These are phyloP conservation scores for Edolisoma coerulescens DNA, from an alignment of 2,113 vertebrate species.

Conservation along the genomic window DNA sequence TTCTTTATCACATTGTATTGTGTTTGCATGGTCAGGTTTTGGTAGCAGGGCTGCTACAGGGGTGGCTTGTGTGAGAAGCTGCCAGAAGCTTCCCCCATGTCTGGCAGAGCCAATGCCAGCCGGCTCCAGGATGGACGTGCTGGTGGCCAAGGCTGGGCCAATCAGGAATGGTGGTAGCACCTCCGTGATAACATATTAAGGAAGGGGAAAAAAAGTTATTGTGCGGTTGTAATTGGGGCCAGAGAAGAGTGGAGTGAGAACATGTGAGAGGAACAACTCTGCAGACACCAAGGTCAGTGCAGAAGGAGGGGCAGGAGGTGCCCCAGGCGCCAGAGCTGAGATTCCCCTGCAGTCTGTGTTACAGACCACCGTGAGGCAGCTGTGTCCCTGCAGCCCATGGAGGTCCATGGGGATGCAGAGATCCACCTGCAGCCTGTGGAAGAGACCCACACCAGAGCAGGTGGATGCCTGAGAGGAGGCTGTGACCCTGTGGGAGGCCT, in stretches of 20 bases:
- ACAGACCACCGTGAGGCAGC: too few species aligned
- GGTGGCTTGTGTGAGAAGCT: not conserved
- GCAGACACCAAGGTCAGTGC: not conserved
- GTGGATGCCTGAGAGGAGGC: not conserved
- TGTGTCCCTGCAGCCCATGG: not conserved
- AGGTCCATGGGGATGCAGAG: too few species aligned
- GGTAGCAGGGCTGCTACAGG: not conserved
- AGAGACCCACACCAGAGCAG: not conserved
- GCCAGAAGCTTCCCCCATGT: not conserved
- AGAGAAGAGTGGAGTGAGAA: not conserved
- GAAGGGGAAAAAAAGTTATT: not conserved
- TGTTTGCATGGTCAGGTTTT: not conserved
- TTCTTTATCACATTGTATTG: not conserved
- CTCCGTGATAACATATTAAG: not conserved
- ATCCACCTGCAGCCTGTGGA: not conserved
- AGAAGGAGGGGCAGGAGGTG: not conserved
- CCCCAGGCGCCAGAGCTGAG: not conserved
- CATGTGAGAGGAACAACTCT: not conserved
- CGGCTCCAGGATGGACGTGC: fast-evolving
- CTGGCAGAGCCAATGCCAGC: not conserved
- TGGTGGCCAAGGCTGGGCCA: not conserved
- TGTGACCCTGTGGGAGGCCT: not conserved
- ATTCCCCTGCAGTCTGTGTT: too few species aligned
- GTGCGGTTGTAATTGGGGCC: not conserved
- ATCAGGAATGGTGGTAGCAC: not conserved